phyloP scores from a whole-genome alignment of 2,113 vertebrate genomes.

The Apus apus region DNA sequence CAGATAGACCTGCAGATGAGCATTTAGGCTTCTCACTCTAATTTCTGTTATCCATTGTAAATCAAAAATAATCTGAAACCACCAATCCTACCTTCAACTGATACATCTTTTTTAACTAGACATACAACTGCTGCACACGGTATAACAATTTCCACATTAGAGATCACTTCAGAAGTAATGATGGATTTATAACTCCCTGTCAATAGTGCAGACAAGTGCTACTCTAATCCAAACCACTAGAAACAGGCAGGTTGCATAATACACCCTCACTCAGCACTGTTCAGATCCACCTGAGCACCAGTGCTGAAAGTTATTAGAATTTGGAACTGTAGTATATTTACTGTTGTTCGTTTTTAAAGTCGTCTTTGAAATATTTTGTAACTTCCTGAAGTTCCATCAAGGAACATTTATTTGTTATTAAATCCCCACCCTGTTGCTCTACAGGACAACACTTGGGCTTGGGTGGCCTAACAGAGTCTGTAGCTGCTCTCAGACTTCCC shows the following conservation, averaged over 20 bases:
- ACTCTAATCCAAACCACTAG: not conserved
- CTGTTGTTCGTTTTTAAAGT: not conserved
- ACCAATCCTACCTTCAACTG: not conserved
- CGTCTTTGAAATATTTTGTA: not conserved
- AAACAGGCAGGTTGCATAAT: not conserved
- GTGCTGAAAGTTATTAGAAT: not conserved
- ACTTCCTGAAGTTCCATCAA: conserved; percentile 42
- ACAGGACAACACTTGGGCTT: conserved; percentile 16
- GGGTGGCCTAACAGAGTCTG: conserved; percentile 18
- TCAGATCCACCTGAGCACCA: not conserved
- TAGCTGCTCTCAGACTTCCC: not conserved
- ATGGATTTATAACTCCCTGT: not conserved
- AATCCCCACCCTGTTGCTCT: conserved; percentile 1
- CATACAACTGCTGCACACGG: not conserved
- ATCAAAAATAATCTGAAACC: not conserved
- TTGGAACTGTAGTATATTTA: not conserved
- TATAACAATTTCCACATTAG: not conserved
- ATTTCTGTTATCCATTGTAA: not conserved
- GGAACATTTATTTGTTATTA: conserved; percentile 12
- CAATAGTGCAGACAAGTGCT: not conserved
- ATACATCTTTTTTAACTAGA: not conserved
- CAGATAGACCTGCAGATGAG: not conserved
- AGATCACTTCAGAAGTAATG: not conserved
- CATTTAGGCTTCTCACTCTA: not conserved
- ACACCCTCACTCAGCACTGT: not conserved